Evolutionary conservation across 2,113 vertebrate species (phyloP).

Genomic region (Rhombomys opimus): DNA sequence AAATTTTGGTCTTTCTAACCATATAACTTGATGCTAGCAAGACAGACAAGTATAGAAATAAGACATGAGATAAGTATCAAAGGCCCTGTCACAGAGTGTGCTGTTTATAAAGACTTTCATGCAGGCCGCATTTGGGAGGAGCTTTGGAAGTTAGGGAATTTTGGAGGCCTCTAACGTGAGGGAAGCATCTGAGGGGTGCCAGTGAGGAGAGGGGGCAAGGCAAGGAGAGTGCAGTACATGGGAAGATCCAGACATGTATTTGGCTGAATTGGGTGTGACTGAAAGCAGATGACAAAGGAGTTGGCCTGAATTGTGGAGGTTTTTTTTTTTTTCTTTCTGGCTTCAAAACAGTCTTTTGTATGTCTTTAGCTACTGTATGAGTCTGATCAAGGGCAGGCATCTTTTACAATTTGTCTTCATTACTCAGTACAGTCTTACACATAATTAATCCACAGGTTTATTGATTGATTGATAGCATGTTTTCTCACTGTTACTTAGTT

Average conservation of each 20-base stretch:
- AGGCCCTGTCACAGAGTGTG: not conserved
- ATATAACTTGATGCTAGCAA: not conserved
- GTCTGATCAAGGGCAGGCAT: not conserved
- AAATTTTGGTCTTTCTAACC: not conserved
- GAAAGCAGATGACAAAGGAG: not conserved
- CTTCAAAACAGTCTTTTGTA: not conserved
- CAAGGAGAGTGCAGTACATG: not conserved
- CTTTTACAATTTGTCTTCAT: conserved; percentile 51
- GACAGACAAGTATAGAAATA: not conserved
- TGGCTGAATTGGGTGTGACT: not conserved
- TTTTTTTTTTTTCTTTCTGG: not conserved
- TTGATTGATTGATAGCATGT: conserved; percentile 51
- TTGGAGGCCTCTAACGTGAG: not conserved
- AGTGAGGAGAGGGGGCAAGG: not conserved
- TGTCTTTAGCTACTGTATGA: not conserved
- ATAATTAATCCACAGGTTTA: conserved; percentile 47
- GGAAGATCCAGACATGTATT: not conserved
- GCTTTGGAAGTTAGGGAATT: not conserved
- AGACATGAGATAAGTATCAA: not conserved
- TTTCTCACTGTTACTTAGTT: conserved; percentile 48
- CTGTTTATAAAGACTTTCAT: not conserved
- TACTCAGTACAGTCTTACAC: not conserved
- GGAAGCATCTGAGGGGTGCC: not conserved
- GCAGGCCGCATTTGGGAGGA: not conserved
- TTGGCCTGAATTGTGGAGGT: not conserved